Evolutionary conservation across 2,888 invertebrate species (phyloP).

Genomic region (Adelognathus sp.): DNA sequence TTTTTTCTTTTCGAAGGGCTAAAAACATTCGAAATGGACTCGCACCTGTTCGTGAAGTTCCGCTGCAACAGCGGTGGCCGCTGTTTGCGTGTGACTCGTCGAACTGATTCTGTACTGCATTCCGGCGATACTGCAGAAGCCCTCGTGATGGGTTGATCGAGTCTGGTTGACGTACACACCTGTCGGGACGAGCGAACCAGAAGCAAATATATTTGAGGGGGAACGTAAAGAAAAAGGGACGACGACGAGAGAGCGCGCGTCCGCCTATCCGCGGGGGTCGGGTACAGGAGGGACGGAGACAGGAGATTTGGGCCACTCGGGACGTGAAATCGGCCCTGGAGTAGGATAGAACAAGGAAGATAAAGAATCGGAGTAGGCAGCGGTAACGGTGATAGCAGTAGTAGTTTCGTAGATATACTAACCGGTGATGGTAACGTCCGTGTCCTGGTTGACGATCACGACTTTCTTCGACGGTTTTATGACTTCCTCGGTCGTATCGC

Average conservation of each 20-base stretch:
- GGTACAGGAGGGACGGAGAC: not conserved
- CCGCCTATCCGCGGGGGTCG: not conserved
- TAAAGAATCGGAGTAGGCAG: not conserved
- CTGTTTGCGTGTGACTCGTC: constrained; percentile 92
- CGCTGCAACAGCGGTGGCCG: constrained; percentile 90
- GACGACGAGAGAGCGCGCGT: not conserved
- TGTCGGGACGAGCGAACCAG: constrained; percentile 53
- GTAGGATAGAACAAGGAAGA: not conserved
- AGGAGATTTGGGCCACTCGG: not conserved
- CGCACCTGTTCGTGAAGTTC: constrained; percentile 79
- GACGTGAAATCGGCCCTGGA: constrained; percentile 1
- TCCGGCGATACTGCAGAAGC: constrained; percentile 91
- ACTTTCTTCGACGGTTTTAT: constrained; percentile 82
- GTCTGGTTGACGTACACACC: constrained; percentile 90
- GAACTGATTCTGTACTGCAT: constrained; percentile 95
- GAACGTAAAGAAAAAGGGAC: constrained; percentile 8
- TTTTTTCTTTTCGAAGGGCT: constrained; percentile 1
- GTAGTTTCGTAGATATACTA: constrained; percentile 38
- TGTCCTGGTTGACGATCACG: constrained; percentile 92
- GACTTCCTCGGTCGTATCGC: constrained; percentile 73
- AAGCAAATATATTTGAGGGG: no score
- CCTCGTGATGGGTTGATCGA: constrained; percentile 89
- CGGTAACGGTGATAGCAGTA: no score
- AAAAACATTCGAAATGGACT: constrained; percentile 1
- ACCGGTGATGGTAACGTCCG: constrained; percentile 93